Conservation (phyloP, 2,888 invertebrate species). For the Scotopteryx bipunctaria region DNA sequence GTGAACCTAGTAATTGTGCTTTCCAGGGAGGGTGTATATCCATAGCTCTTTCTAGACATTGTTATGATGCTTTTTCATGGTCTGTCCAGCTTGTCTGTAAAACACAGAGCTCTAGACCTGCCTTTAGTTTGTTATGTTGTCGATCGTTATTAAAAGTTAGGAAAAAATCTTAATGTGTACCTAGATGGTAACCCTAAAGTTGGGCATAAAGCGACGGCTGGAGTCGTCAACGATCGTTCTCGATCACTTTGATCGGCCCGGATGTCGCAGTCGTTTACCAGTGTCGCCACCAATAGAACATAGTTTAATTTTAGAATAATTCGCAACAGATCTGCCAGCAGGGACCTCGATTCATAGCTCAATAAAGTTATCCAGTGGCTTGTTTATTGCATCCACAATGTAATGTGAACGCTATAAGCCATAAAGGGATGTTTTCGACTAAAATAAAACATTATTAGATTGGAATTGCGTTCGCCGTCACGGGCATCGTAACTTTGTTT, state of each 20-base stretch:
- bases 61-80: no score
- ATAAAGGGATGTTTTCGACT: constrained; percentile 40
- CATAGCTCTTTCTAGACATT: no score
- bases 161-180: background rate
- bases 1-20: no score
- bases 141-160: background rate
- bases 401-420: constrained; percentile 44
- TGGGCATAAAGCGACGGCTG: constrained; percentile 56
- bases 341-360: constrained; percentile 55
- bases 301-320: constrained; percentile 72
- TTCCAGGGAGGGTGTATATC: no score
- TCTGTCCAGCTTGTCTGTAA: no score
- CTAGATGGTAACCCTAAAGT: constrained; percentile 27
- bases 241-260: constrained; percentile 77
- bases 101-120: background rate
- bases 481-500: constrained; percentile 32
- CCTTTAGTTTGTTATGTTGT: background rate
- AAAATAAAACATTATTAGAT: constrained; percentile 44
- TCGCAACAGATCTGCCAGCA: constrained; percentile 56
- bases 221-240: constrained; percentile 55
- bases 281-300: constrained; percentile 61
- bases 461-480: constrained; percentile 31
- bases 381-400: constrained; percentile 57
- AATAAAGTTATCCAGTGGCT: constrained; percentile 55
- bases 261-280: constrained; percentile 71